phyloP scores from a whole-genome alignment of 2,113 vertebrate genomes.

The Talpa occidentalis region DNA sequence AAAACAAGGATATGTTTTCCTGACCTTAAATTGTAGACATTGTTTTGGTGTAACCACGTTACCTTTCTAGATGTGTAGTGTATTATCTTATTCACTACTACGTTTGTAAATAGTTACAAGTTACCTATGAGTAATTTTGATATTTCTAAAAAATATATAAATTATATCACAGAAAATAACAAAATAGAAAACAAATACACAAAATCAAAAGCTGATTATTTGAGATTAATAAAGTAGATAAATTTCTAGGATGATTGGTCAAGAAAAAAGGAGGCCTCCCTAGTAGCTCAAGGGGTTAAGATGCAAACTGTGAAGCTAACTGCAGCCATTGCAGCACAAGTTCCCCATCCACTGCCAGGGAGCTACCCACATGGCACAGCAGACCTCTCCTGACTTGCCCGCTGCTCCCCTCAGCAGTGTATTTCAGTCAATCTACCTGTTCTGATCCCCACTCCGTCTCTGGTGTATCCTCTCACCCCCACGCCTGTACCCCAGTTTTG shows the following conservation, averaged over 20 bases:
- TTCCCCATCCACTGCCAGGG: too few species aligned
- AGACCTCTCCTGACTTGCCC: too few species aligned
- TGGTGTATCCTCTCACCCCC: too few species aligned
- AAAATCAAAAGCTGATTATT: neutral
- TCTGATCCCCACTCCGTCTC: too few species aligned
- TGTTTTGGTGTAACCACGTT: neutral
- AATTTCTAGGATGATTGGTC: neutral
- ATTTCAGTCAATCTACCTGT: too few species aligned
- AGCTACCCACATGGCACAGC: too few species aligned
- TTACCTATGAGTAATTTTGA: neutral
- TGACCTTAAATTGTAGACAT: neutral
- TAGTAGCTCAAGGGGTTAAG: too few species aligned
- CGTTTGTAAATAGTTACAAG: neutral
- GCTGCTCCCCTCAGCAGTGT: too few species aligned
- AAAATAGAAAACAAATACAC: neutral
- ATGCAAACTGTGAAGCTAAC: too few species aligned
- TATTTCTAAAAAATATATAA: neutral
- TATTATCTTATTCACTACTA: neutral
- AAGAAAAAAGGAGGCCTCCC: too few species aligned
- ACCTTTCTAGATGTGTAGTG: neutral
- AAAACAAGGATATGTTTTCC: neutral
- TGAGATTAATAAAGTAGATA: neutral
- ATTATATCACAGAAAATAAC: neutral
- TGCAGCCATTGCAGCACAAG: too few species aligned
- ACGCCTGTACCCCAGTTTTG: too few species aligned